These are phyloP conservation scores for Cryptotermes secundus DNA, from an alignment of 1,140 invertebrate genomes.

Conservation along the genomic window DNA sequence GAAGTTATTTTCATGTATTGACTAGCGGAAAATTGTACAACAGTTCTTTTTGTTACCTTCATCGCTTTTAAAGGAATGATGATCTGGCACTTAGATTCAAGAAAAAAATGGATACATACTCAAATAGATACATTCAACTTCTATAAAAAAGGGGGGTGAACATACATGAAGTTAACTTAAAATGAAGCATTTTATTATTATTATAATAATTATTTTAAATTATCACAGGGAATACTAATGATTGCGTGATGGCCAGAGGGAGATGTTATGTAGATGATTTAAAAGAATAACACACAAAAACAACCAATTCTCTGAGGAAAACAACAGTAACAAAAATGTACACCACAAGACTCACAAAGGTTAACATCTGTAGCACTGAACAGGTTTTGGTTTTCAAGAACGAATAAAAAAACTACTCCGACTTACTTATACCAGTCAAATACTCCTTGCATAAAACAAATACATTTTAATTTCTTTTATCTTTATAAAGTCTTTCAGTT, in stretches of 20 bases:
- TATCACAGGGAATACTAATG: slow-evolving; percentile 34
- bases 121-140: slow-evolving; percentile 27
- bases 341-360: background rate
- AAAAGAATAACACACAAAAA: slow-evolving; percentile 20
- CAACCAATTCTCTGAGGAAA: background rate
- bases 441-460: slow-evolving; percentile 30
- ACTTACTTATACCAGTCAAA: slow-evolving; percentile 12
- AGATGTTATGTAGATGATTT: background rate
- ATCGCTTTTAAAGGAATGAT: slow-evolving; percentile 21
- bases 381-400: background rate
- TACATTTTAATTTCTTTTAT: slow-evolving; percentile 20
- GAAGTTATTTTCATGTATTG: slow-evolving; percentile 28
- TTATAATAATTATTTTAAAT: slow-evolving; percentile 25
- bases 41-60: slow-evolving; percentile 15
- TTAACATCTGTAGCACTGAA: background rate
- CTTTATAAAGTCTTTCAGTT: slow-evolving; percentile 1
- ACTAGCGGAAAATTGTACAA: slow-evolving; percentile 34
- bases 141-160: slow-evolving; percentile 28
- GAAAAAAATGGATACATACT: slow-evolving; percentile 24
- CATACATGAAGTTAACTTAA: slow-evolving; percentile 30
- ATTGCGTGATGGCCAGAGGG: slow-evolving; percentile 25
- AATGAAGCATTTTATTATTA: slow-evolving; percentile 29
- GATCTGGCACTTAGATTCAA: slow-evolving; percentile 20
- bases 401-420: background rate
- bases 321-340: slow-evolving; percentile 13